These are phyloP conservation scores for Motacilla alba DNA, from an alignment of 2,113 vertebrate species.

Conservation along the genomic window DNA sequence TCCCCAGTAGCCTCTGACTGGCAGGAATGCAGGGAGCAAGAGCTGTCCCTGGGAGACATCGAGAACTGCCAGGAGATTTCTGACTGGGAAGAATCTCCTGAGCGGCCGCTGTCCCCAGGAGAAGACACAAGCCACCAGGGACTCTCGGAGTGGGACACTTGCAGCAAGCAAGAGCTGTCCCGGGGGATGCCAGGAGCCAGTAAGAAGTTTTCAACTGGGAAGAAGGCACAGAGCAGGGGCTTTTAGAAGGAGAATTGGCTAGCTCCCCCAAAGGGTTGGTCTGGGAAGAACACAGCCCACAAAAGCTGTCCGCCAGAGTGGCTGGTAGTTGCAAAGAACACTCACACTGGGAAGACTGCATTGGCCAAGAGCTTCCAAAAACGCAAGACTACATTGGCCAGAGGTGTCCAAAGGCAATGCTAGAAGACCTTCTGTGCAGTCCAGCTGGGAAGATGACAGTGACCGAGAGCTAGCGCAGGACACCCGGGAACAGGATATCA, in stretches of 20 bases:
- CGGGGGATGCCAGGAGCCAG: background rate
- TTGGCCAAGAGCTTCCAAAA: background rate
- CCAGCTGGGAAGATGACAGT: background rate
- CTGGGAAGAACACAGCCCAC: background rate
- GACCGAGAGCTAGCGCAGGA: rapidly evolving
- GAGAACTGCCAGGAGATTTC: background rate
- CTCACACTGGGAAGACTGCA: background rate
- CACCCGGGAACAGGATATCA: background rate
- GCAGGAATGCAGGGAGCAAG: background rate
- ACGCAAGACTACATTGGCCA: background rate
- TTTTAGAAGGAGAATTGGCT: background rate
- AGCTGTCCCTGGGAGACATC: background rate
- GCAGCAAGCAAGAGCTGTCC: background rate
- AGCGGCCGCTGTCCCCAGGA: background rate
- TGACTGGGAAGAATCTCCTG: background rate
- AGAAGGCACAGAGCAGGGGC: background rate
- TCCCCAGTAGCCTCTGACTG: background rate
- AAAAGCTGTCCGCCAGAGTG: background rate
- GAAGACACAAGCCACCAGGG: rapidly evolving
- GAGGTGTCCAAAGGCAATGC: background rate
- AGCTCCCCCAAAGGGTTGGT: background rate
- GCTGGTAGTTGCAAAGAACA: background rate
- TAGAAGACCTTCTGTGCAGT: background rate
- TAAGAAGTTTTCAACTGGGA: too few relatives aligned
- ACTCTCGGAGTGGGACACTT: rapidly evolving